Conservation (phyloP, 2,888 invertebrate genomes). For the Papilio gigon region DNA sequence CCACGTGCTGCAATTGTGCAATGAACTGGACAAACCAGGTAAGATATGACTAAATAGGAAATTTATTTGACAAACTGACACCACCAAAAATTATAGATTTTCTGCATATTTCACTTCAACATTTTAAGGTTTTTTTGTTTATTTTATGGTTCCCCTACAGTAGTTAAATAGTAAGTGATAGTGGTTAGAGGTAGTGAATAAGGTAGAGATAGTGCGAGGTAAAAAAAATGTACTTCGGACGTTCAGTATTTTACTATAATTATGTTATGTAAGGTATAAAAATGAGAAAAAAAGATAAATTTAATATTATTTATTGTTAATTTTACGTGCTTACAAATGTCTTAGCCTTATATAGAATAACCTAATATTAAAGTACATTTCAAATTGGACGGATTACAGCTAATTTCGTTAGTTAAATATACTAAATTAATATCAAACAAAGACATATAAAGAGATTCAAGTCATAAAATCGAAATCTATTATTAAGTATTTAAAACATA, state of each 20-base stretch:
- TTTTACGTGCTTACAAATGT: slow-evolving; percentile 52
- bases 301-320: slow-evolving; percentile 54
- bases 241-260: too few relatives aligned
- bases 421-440: slow-evolving; percentile 42
- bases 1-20: slow-evolving; percentile 83
- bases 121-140: too few relatives aligned
- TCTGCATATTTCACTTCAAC: too few relatives aligned
- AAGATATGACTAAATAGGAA: slow-evolving; percentile 52
- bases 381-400: slow-evolving; percentile 52
- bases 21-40: slow-evolving; percentile 86
- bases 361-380: slow-evolving; percentile 52
- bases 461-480: slow-evolving; percentile 10
- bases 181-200: too few relatives aligned
- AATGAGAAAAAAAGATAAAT: slow-evolving; percentile 47
- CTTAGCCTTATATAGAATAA: slow-evolving; percentile 51
- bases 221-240: not conserved
- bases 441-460: slow-evolving; percentile 44
- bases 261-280: slow-evolving; percentile 23
- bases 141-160: too few relatives aligned
- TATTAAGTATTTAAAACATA: not conserved
- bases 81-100: too few relatives aligned
- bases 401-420: slow-evolving; percentile 34
- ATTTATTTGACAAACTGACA: not conserved
- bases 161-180: too few relatives aligned
- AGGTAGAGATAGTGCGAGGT: too few relatives aligned